These are phyloP conservation scores for Ophthalmolycus amberensis DNA, from an alignment of 2,113 vertebrate genomes.

Conservation along the genomic window DNA sequence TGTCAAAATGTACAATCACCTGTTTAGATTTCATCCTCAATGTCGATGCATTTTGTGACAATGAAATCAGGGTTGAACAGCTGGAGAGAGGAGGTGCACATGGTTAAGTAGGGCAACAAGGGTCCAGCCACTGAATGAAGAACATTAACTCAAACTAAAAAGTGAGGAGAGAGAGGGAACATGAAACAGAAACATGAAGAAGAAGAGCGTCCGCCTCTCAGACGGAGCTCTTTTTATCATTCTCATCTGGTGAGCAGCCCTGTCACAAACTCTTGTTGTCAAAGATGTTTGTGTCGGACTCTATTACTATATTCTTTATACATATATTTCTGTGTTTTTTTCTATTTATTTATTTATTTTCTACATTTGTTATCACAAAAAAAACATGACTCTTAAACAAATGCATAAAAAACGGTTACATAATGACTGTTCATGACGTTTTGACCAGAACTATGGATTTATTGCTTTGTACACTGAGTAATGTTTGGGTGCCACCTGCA, in stretches of 20 bases:
- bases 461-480: constrained; percentile 98
- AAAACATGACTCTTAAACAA: constrained; percentile 80
- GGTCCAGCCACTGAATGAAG: constrained; percentile 87
- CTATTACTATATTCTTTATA: constrained; percentile 81
- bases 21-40: constrained; percentile 83
- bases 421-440: constrained; percentile 80
- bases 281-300: constrained; percentile 78
- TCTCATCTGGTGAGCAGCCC: constrained; percentile 87
- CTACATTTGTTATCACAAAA: constrained; percentile 83
- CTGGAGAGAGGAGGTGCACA: constrained; percentile 29
- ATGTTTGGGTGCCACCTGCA: constrained; percentile 74
- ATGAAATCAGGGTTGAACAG: constrained; percentile 40
- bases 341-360: constrained; percentile 72
- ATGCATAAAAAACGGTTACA: constrained; percentile 82
- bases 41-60: constrained; percentile 87
- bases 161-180: constrained; percentile 41
- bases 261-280: constrained; percentile 69
- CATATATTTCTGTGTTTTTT: constrained; percentile 59
- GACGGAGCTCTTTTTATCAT: constrained; percentile 79
- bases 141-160: constrained; percentile 80
- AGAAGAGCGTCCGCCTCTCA: constrained; percentile 63
- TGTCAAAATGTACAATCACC: constrained; percentile 77
- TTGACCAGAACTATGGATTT: constrained; percentile 84
- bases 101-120: constrained; percentile 55
- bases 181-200: constrained; percentile 68